Percentiles rank a stretch among this genome's conserved stretches.
Conservation (phyloP, 2,888 invertebrate genomes). For the Venusia cambrica region DNA sequence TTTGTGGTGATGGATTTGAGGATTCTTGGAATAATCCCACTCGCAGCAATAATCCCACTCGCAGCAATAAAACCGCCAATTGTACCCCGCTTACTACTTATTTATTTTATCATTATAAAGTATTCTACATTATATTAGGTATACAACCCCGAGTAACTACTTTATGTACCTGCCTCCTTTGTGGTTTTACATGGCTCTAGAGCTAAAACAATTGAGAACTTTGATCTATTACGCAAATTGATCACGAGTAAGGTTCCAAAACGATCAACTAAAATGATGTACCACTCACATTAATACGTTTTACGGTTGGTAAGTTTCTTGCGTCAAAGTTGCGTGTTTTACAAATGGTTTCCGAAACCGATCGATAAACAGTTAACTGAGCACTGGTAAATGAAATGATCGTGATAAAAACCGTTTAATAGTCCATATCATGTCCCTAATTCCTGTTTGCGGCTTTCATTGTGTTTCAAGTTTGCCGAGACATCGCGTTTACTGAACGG, state of each 20-base stretch:
- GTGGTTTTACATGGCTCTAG: no score
- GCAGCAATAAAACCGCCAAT: no score
- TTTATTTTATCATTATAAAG: no score
- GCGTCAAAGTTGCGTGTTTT: constrained; percentile 47
- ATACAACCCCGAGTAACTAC: no score
- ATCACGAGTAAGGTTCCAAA: constrained; percentile 7
- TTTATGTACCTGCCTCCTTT: no score
- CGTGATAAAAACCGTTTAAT: constrained; percentile 44
- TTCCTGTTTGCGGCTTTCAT: constrained; percentile 27
- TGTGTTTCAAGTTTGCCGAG: constrained; percentile 23
- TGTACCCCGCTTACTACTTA: no score
- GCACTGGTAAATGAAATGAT: constrained; percentile 40
- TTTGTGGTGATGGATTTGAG: no score
- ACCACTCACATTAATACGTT: constrained; percentile 36
- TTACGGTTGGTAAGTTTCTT: constrained; percentile 39
- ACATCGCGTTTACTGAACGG: constrained; percentile 23
- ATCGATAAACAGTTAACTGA: constrained; percentile 38
- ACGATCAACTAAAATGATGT: constrained; percentile 16
- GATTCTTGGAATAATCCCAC: no score
- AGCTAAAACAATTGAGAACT: constrained; percentile 2
- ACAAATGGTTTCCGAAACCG: constrained; percentile 35
- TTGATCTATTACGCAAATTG: constrained; percentile 3
- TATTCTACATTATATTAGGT: no score
- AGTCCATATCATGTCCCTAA: constrained; percentile 35
- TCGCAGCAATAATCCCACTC: no score